Percentiles rank a stretch among this genome's conserved stretches.
These are phyloP conservation scores for Bombus pyrosoma DNA, from an alignment of 1,140 invertebrate genomes.

Conservation along the genomic window DNA sequence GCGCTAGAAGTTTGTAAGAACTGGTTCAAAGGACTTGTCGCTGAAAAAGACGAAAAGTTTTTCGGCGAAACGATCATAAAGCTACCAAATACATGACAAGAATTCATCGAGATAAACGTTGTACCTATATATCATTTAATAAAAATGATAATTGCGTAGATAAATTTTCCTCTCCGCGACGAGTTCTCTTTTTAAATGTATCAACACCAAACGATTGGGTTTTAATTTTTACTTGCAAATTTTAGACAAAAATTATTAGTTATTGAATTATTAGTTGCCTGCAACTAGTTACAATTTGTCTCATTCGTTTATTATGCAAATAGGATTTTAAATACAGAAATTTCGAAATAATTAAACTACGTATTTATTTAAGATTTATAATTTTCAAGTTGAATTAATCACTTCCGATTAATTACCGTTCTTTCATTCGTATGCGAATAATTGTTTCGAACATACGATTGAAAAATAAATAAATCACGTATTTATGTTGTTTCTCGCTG, in stretches of 20 bases:
- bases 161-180: neutral
- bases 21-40: neutral
- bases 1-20: neutral
- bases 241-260: no score
- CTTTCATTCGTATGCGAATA: neutral
- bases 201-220: neutral
- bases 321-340: neutral
- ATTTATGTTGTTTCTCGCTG: no score
- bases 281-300: neutral
- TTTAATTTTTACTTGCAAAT: no score
- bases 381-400: neutral
- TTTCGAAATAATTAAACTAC: neutral
- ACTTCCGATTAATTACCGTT: no score
- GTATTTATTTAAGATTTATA: neutral
- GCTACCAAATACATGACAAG: neutral
- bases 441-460: no score
- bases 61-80: neutral
- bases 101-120: neutral
- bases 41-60: conserved; percentile 4
- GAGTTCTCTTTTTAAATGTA: neutral
- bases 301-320: no score
- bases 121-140: neutral
- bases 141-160: neutral
- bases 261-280: no score
- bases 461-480: no score